Evolutionary conservation across 2,797 vertebrate species (phyloP), one percentile per base, ranked within the genome.

Genomic region (Sternarchorhynchus goeldii): DNA sequence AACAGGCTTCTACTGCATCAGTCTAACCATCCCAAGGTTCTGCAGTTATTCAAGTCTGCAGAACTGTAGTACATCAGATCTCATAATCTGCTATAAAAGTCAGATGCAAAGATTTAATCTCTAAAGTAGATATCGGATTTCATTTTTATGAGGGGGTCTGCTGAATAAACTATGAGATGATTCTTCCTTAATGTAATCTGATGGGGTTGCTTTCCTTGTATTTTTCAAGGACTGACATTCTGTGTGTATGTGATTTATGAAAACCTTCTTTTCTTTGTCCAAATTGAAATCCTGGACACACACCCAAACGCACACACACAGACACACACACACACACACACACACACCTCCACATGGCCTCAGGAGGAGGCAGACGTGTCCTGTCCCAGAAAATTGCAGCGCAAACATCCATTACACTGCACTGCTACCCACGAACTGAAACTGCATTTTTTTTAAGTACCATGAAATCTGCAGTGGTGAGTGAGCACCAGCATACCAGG

Each of bases 351-450:
- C 65, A 20, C 66, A 66, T 55, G 21, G 17, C n/a, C 72, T 62
- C 66, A 10, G 58, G 36, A 64, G 17, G 32, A 45, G 21, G n/a
- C 39, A 62, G 16, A 31, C 56, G 59, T n/a, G 57, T 55, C 59
- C 57, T 58, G 66, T 29, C 34, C 56, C 45, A 63, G 6, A 80
- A 75, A 70, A 65, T n/a, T 78, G 66, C 74, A 50, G 31, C 50
- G 53, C 29, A 76, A 66, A 53, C 68, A 78, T 41, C 21, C 34
- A 16, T 50, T 73, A 71, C 80, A 64, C 76, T 66, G 81, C 83
- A 83, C 64, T 80, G 79, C 79, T 72, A 70, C 25, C 58, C 76
- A 62, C 70, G 10, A 55, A 25, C 75, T 80, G 72, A 81, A 77
- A 68, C 75, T 12, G 57, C 39, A 7, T 55, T 78, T 73, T 65